These are phyloP conservation scores for Dryomyza anilis DNA, from an alignment of 2,888 invertebrate species.

Conservation along the genomic window DNA sequence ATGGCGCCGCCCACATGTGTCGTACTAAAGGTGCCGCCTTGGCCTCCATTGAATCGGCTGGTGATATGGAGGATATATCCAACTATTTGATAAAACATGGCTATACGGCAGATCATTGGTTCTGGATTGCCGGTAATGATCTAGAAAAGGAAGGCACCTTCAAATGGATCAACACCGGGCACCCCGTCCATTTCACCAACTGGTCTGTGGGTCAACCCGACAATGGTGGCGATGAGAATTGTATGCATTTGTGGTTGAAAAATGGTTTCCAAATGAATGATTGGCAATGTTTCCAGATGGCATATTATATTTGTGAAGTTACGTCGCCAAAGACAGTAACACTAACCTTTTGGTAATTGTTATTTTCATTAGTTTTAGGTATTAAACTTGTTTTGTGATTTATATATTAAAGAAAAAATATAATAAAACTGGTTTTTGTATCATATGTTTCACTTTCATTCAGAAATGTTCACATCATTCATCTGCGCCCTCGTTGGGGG, in stretches of 20 bases:
- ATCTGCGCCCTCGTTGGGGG: too few relatives aligned
- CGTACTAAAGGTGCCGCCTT: slow-evolving; percentile 46
- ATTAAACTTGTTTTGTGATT: too few relatives aligned
- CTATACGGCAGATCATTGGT: slow-evolving; percentile 41
- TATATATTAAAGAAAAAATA: too few relatives aligned
- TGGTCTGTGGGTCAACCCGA: slow-evolving; percentile 47
- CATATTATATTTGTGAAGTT: slow-evolving; percentile 9
- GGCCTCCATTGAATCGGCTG: slow-evolving; percentile 44
- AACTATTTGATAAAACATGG: slow-evolving; percentile 42
- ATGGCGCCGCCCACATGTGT: slow-evolving; percentile 45
- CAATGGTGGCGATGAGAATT: slow-evolving; percentile 43
- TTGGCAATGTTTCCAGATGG: slow-evolving; percentile 28
- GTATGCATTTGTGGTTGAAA: slow-evolving; percentile 46
- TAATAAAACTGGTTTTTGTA: too few relatives aligned
- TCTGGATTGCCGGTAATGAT: slow-evolving; percentile 51
- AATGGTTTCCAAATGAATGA: slow-evolving; percentile 46
- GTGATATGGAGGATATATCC: slow-evolving; percentile 43
- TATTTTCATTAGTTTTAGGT: too few relatives aligned
- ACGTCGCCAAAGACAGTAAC: too few relatives aligned
- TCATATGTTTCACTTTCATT: too few relatives aligned
- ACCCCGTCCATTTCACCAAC: slow-evolving; percentile 45
- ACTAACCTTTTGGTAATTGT: too few relatives aligned
- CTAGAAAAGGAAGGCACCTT: slow-evolving; percentile 46
- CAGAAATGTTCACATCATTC: too few relatives aligned
- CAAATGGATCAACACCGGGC: slow-evolving; percentile 46